Base-by-base conservation (phyloP, 2,888 invertebrate genomes). In the Corbicula japonica region DNA sequence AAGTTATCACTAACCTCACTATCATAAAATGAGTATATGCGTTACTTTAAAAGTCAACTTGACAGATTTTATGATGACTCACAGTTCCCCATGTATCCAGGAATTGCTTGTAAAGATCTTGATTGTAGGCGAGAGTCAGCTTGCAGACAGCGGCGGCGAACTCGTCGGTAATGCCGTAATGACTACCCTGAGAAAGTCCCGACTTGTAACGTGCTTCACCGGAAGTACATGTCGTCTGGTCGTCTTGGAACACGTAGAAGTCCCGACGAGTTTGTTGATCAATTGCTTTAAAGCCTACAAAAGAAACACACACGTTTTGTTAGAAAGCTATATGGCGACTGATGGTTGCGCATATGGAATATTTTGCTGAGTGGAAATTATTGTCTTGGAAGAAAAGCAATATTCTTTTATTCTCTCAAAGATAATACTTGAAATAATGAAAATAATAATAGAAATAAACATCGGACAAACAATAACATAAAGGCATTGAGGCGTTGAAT, bases 41-140 rank as follows among this genome's bases (percentile, higher is more conserved):
- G 41, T 38, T 38, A 18, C 10, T 8, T 15, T 12, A 38, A 38
- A 38, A 50, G 8, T 50, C 50, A 50, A 50, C 8, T 8, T 15
- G 21, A 15, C 23, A 50, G 50, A n/a, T 21, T 50, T 50, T 50
- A 21, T 50, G 6, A 21, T 30, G 10, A 65, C 78, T 74, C 80
- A 86, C 86, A 41, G 87, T 87, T 71, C 87, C 87, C 87, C 87
- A 87, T 23, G 78, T 80, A 21, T 87, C 84, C 15, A 87, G 66
- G 44, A 87, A 87, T 26, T 61, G 38, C 54, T 83, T 80, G 79
- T 82, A 87, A n/a, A 58, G 58, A 10, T 52, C 34, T 28, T 74
- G 70, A 69, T 84, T 74, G 48, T 87, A 87, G 0, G 32, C 38
- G 21, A 78, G 46, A 8, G 87, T 85, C n/a, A 87, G 78, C 26